Conservation (phyloP, 2,113 vertebrate genomes). For the Entosphenus tridentatus region DNA sequence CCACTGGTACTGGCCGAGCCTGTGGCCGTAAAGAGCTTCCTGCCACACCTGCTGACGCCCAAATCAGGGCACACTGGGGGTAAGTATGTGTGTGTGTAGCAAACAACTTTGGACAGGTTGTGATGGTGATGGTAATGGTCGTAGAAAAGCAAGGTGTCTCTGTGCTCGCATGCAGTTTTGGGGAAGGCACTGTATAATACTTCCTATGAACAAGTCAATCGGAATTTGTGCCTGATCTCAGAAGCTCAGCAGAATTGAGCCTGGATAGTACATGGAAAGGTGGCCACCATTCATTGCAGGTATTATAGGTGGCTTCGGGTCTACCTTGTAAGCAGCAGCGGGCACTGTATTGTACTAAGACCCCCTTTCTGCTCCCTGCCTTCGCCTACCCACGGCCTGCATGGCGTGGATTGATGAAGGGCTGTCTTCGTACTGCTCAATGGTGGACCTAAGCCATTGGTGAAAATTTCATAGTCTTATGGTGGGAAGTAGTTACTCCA, state of each 20-base stretch:
- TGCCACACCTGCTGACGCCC: slow-evolving; percentile 73
- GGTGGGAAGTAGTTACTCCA: too few relatives aligned
- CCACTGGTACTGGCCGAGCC: slow-evolving; percentile 80
- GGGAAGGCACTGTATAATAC: not conserved
- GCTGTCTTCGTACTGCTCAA: too few relatives aligned
- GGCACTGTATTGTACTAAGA: too few relatives aligned
- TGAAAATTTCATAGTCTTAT: too few relatives aligned
- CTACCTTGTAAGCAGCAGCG: too few relatives aligned
- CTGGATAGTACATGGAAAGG: too few relatives aligned
- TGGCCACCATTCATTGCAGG: too few relatives aligned
- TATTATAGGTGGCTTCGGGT: too few relatives aligned
- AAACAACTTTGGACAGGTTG: not conserved
- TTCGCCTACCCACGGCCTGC: too few relatives aligned
- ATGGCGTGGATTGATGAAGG: too few relatives aligned
- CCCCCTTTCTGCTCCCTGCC: too few relatives aligned
- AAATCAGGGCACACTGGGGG: slow-evolving; percentile 40
- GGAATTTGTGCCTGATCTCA: slow-evolving; percentile 1
- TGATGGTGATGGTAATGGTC: not conserved
- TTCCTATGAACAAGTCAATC: not conserved
- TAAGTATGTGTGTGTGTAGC: not conserved
- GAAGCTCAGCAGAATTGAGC: not conserved
- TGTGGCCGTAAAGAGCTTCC: slow-evolving; percentile 82
- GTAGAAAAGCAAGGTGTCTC: not conserved
- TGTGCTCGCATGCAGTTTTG: not conserved
- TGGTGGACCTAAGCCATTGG: too few relatives aligned